Percentiles rank a stretch among this genome's conserved stretches.
phyloP scores from a whole-genome alignment of 2,113 vertebrate genomes.

The Lepus americanus region DNA sequence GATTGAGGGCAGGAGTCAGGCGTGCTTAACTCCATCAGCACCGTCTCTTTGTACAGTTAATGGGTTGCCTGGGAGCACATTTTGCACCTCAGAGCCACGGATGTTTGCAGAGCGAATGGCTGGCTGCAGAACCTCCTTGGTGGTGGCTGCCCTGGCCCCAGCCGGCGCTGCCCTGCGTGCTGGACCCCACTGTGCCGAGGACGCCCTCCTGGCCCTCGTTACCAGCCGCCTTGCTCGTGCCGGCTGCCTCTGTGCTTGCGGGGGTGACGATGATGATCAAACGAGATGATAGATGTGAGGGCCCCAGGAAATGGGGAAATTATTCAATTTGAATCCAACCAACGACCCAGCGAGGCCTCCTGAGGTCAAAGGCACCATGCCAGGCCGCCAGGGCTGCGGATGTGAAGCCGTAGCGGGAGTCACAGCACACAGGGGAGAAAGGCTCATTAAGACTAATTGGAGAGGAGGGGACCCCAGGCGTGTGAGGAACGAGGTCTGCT shows the following conservation, averaged over 20 bases:
- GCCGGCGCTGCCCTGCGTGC: neutral
- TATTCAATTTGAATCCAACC: conserved; percentile 23
- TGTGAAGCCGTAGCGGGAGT: neutral
- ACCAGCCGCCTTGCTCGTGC: neutral
- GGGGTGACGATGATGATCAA: neutral
- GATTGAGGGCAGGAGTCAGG: conserved; percentile 63
- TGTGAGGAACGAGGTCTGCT: neutral
- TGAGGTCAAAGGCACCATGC: neutral
- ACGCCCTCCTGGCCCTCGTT: conserved; percentile 29
- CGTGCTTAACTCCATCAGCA: neutral
- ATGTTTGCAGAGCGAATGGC: conserved; percentile 53
- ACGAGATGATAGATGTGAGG: conserved; percentile 47
- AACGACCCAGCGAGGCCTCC: neutral
- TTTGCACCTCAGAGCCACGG: conserved; percentile 3
- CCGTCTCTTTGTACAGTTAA: conserved; percentile 58
- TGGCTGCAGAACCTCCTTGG: conserved; percentile 8
- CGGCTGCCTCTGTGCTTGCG: neutral
- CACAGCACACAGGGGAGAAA: neutral
- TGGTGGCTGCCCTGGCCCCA: neutral
- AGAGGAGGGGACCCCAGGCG: conserved; percentile 52
- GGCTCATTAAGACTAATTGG: conserved; percentile 75
- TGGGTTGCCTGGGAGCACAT: conserved; percentile 59
- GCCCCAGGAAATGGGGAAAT: conserved; percentile 53
- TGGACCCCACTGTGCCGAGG: neutral
- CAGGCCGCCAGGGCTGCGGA: conserved; percentile 37